Conservation (phyloP, 2,888 invertebrate genomes). For the Camptogramma bilineatum region DNA sequence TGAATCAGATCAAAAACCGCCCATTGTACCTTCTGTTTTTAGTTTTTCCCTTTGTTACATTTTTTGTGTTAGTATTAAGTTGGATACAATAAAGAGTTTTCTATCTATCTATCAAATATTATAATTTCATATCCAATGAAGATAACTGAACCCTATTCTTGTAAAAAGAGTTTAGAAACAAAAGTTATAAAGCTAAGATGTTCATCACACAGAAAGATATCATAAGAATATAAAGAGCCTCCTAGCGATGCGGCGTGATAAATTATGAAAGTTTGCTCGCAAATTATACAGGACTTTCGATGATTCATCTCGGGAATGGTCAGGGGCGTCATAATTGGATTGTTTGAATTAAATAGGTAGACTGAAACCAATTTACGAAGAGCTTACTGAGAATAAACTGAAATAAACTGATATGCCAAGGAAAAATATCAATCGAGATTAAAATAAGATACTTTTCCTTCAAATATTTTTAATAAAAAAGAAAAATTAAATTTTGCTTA, state of each 20-base stretch:
- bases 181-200: slow-evolving; percentile 34
- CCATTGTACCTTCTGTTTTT: no score
- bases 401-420: no score
- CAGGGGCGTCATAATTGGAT: slow-evolving; percentile 27
- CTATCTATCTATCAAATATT: no score
- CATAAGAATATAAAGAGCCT: slow-evolving; percentile 42
- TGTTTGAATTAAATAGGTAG: slow-evolving; percentile 22
- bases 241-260: slow-evolving; percentile 39
- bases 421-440: background rate
- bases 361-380: slow-evolving; percentile 7
- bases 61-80: no score
- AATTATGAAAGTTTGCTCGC: slow-evolving; percentile 43
- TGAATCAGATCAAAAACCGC: slow-evolving; percentile 15
- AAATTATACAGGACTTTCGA: slow-evolving; percentile 42
- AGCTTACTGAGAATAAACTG: background rate
- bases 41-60: no score
- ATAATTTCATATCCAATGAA: slow-evolving; percentile 2
- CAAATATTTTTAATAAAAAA: no score
- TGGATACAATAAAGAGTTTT: no score
- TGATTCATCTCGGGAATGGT: slow-evolving; percentile 39
- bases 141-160: slow-evolving; percentile 23
- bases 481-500: no score
- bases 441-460: no score
- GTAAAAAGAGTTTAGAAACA: slow-evolving; percentile 31
- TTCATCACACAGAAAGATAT: slow-evolving; percentile 41